Evolutionary conservation across 1,140 invertebrate genomes (phyloP), one percentile per base, ranked within the genome.

Genomic region (Muscidifurax raptorellus): DNA sequence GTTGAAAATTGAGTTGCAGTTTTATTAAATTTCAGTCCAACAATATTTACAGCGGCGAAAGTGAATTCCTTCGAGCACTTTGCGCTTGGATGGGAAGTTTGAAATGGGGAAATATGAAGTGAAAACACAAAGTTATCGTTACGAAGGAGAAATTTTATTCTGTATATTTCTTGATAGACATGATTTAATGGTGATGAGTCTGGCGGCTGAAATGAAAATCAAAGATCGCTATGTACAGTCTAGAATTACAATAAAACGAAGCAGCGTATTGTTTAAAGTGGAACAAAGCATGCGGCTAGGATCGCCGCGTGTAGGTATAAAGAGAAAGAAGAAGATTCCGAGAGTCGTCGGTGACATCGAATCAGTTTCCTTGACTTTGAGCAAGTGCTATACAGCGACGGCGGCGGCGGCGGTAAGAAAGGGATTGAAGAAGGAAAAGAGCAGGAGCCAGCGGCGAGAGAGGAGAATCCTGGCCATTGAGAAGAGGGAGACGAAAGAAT

Each of bases 221-320:
- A 36, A 74, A 74, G 32, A 36, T 0, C 30, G 28, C 52, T 30
- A 64, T 77, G 22, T 28, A 64, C 47, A n/a, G 27, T 40, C 40
- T 18, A 44, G 44, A 67, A 85, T 83, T 83, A 86, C 82, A 83
- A 82, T 67, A 83, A 79, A 81, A 86, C 77, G 85, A 85, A 87
- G 82, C 77, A 85, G 86, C 83, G 84, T 86, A 86, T 86, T 84
- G 84, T 88, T 87, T 86, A 82, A 87, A 86, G 82, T 85, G 86
- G 82, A 87, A 86, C 82, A 87, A 86, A 82, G 87, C 86, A 81
- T 74, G 78, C 47, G 84, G 30, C 44, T 18, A 76, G 67, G 78
- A 78, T 79, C 74, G 82, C 64, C 12, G 30, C 75, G 74, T 80
- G 18, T 10, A 18, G 18, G 22, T 30, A 85, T 84, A 87, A 64